These are phyloP conservation scores for Cichladusa arquata DNA, from an alignment of 2,113 vertebrate genomes.

Conservation along the genomic window DNA sequence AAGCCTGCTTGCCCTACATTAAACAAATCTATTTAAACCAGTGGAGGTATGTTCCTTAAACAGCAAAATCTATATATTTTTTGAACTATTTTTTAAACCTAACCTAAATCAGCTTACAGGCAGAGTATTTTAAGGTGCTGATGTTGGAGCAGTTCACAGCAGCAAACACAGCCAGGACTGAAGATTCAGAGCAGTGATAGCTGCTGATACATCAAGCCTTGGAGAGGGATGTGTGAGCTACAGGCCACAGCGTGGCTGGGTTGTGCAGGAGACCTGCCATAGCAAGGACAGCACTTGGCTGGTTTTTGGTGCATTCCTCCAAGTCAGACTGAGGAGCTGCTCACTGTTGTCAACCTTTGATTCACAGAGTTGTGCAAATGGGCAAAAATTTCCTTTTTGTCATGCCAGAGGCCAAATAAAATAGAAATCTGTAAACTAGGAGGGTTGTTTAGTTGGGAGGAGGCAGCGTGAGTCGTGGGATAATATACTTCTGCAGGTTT, in stretches of 20 bases:
- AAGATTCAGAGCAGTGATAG: not conserved
- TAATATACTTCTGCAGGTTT: constrained; percentile 62
- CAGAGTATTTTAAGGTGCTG: not conserved
- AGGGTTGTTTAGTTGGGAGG: constrained; percentile 51
- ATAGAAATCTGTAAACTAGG: constrained; percentile 60
- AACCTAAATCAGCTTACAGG: not conserved
- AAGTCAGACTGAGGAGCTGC: constrained; percentile 73
- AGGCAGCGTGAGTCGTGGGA: constrained; percentile 16
- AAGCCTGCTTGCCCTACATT: constrained; percentile 28
- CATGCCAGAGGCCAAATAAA: constrained; percentile 73
- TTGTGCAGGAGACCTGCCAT: not conserved
- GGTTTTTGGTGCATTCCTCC: constrained; percentile 50
- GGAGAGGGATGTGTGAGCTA: not conserved
- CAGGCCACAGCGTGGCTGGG: not conserved
- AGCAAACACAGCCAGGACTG: not conserved
- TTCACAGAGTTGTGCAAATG: constrained; percentile 77
- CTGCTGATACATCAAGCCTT: not conserved
- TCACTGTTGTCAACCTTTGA: constrained; percentile 78
- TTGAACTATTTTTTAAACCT: not conserved
- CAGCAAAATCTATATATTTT: not conserved
- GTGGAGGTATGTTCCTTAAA: not conserved
- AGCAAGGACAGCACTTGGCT: constrained; percentile 27
- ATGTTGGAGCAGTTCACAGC: not conserved
- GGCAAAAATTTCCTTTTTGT: constrained; percentile 77
- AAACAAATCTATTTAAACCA: not conserved